Evolutionary conservation across 2,113 vertebrate species (phyloP).

Genomic region (Struthio camelus): DNA sequence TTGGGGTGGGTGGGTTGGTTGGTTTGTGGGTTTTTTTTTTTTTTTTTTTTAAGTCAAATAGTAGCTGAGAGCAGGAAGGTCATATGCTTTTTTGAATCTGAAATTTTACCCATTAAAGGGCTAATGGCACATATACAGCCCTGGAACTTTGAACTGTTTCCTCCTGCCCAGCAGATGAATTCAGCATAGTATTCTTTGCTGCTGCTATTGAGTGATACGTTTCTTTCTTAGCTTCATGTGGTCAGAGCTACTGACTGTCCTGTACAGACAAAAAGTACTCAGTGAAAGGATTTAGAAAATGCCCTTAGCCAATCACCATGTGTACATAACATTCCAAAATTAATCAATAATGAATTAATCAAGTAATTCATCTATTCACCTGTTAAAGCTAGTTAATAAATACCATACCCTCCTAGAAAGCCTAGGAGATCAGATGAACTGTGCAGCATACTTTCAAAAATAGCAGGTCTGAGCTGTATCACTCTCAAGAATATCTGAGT

Average conservation of each 20-base stretch:
- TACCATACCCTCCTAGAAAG: neutral
- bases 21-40: no score
- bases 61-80: neutral
- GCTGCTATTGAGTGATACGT: neutral
- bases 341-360: neutral
- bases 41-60: neutral
- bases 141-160: neutral
- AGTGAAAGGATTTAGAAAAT: neutral
- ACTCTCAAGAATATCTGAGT: neutral
- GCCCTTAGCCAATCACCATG: neutral
- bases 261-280: neutral
- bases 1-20: no score
- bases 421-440: neutral
- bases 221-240: neutral
- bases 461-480: neutral
- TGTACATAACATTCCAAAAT: neutral
- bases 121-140: neutral
- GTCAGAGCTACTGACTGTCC: neutral
- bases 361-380: neutral
- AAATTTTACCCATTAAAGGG: neutral
- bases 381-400: neutral
- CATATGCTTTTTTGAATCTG: neutral
- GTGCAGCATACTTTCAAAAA: neutral
- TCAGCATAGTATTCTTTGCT: neutral
- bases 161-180: neutral